Evolutionary conservation across 30 jellyfish, hydroid and myxozoan species (phyloP).

Genomic region (Sanderia malayensis): DNA sequence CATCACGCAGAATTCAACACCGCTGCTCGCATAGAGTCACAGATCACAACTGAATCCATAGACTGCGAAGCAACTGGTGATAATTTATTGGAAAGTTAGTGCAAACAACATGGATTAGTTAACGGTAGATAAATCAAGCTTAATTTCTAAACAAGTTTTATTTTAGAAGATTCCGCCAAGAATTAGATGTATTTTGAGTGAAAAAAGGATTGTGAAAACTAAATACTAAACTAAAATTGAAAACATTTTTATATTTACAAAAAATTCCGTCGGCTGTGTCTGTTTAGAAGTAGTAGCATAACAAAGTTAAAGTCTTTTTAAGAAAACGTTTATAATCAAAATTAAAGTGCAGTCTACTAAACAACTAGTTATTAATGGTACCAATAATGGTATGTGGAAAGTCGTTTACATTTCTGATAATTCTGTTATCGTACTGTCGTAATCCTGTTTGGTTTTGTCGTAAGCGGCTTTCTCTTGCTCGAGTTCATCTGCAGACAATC

Average conservation of each 20-base stretch:
- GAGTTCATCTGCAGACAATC: slow-evolving; percentile 62
- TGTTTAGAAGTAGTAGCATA: too few species aligned
- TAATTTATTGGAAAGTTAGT: not conserved
- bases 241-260: not conserved
- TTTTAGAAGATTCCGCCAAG: too few species aligned
- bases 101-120: too few species aligned
- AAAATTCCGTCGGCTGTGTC: too few species aligned
- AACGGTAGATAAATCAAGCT: too few species aligned
- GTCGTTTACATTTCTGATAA: slow-evolving; percentile 65
- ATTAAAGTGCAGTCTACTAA: slow-evolving; percentile 16
- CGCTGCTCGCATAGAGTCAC: not conserved
- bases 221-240: too few species aligned
- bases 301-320: too few species aligned
- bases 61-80: not conserved
- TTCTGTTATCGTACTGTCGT: slow-evolving; percentile 75
- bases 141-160: too few species aligned
- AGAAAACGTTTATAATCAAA: not conserved
- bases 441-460: slow-evolving; percentile 67
- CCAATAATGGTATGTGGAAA: not conserved
- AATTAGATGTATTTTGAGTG: too few species aligned
- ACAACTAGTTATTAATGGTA: not conserved
- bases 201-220: too few species aligned
- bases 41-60: too few species aligned
- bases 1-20: not conserved
- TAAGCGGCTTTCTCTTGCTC: slow-evolving; percentile 66